Conservation (phyloP, 2,113 vertebrate species). For the Cebus imitator region DNA sequence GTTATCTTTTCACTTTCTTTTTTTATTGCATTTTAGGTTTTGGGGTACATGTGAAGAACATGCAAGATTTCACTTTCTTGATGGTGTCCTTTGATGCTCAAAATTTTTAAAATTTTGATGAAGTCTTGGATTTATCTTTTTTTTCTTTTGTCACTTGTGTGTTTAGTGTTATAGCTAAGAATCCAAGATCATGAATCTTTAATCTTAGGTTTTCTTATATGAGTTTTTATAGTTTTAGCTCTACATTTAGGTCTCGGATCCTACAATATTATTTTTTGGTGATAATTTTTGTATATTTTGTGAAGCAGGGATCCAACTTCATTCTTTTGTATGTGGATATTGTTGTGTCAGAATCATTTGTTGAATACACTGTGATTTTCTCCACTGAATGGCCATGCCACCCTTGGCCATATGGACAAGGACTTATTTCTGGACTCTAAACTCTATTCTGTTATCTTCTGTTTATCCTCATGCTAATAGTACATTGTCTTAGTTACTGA, state of each 20-base stretch:
- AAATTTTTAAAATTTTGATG: neutral
- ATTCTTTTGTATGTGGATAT: neutral
- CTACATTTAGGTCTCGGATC: neutral
- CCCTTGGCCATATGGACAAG: neutral
- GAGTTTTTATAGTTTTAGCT: neutral
- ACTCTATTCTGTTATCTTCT: neutral
- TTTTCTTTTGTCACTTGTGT: neutral
- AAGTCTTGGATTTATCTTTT: neutral
- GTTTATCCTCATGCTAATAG: neutral
- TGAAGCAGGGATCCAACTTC: neutral
- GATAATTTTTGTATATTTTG: neutral
- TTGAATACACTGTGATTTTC: neutral
- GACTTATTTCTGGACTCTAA: neutral
- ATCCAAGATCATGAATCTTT: neutral
- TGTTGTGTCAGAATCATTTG: neutral
- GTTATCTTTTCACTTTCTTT: neutral
- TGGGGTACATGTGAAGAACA: no score
- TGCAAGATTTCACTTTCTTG: neutral
- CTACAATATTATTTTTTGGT: neutral
- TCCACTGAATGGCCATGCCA: neutral
- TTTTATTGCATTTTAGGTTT: no score
- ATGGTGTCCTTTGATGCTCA: neutral
- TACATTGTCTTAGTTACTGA: neutral
- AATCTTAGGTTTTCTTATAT: neutral
- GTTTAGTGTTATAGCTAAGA: neutral